These are phyloP conservation scores for Tinea semifulvella DNA, from an alignment of 2,888 invertebrate species.

Conservation along the genomic window DNA sequence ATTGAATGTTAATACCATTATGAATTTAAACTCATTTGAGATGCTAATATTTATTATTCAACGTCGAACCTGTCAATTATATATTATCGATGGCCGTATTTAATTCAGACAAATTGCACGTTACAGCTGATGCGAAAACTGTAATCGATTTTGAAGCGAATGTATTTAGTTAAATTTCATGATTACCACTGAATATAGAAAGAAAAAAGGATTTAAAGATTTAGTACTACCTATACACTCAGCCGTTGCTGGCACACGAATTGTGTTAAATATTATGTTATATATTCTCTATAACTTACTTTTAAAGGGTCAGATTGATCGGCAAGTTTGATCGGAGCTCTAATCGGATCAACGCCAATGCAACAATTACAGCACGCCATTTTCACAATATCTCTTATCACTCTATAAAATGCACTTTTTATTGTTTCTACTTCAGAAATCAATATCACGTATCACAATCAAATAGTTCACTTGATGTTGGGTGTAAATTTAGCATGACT, in stretches of 20 bases:
- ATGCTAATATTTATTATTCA: not conserved
- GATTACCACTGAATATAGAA: no score
- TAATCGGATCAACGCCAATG: constrained; percentile 73
- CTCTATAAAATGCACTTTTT: constrained; percentile 39
- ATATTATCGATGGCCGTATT: constrained; percentile 1
- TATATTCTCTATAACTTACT: constrained; percentile 61
- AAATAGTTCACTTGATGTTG: not conserved
- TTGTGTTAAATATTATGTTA: not conserved
- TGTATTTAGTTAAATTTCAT: not conserved
- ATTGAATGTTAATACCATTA: not conserved
- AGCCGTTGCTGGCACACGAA: no score
- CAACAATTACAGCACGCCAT: constrained; percentile 76
- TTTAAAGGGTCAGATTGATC: constrained; percentile 79
- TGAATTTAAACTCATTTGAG: not conserved
- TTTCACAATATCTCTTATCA: constrained; percentile 31
- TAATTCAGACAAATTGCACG: not conserved
- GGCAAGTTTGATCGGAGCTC: constrained; percentile 78
- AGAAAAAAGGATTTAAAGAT: no score
- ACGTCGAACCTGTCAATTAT: constrained; percentile 1
- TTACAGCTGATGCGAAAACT: not conserved
- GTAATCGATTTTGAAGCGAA: not conserved
- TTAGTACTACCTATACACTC: no score
- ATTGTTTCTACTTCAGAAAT: not conserved
- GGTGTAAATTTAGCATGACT: not conserved
- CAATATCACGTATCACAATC: constrained; percentile 12